A percentile compares a stretch with the other conserved stretches of the same genome.
Evolutionary conservation across 2,113 vertebrate genomes (phyloP).

Genomic region (Dendrocopos noguchii): DNA sequence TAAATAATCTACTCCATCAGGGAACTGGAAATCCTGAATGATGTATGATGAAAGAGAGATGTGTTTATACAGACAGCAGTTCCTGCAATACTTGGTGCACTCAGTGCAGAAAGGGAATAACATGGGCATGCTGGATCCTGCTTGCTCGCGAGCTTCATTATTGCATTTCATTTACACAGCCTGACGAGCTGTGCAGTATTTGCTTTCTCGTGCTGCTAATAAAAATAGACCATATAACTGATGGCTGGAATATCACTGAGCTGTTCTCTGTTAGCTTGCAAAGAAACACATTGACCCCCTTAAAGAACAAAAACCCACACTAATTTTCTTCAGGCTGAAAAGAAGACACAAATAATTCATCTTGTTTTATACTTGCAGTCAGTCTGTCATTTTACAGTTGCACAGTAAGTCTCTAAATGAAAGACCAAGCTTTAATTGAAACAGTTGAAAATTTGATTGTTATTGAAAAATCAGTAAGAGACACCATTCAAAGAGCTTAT

Average conservation of each 20-base stretch:
- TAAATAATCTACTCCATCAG: slow-evolving; percentile 8
- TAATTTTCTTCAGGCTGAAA: slow-evolving; percentile 36
- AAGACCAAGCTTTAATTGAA: slow-evolving; percentile 32
- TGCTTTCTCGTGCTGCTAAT: slow-evolving; percentile 30
- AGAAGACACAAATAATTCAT: slow-evolving; percentile 17
- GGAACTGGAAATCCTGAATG: slow-evolving; percentile 42
- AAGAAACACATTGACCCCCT: not conserved
- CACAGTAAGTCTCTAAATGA: slow-evolving; percentile 19
- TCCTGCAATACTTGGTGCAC: slow-evolving; percentile 11
- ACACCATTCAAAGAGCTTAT: not conserved
- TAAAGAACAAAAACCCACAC: slow-evolving; percentile 8
- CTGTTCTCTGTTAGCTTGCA: not conserved
- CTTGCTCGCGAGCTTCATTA: slow-evolving; percentile 34
- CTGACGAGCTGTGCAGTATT: slow-evolving; percentile 27
- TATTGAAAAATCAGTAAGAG: slow-evolving; percentile 18
- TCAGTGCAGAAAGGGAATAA: slow-evolving; percentile 13
- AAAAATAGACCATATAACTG: slow-evolving; percentile 30
- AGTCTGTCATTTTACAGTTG: slow-evolving; percentile 28
- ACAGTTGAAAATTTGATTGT: slow-evolving; percentile 31
- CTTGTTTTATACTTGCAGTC: slow-evolving; percentile 9
- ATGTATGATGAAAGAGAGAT: slow-evolving; percentile 47
- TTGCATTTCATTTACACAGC: slow-evolving; percentile 37
- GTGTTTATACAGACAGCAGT: slow-evolving; percentile 40
- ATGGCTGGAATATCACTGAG: not conserved
- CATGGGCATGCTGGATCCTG: not conserved